A percentile compares a stretch with the other conserved stretches of the same genome.
phyloP scores from a whole-genome alignment of 2,797 vertebrate genomes.

The Meda fulgida region DNA sequence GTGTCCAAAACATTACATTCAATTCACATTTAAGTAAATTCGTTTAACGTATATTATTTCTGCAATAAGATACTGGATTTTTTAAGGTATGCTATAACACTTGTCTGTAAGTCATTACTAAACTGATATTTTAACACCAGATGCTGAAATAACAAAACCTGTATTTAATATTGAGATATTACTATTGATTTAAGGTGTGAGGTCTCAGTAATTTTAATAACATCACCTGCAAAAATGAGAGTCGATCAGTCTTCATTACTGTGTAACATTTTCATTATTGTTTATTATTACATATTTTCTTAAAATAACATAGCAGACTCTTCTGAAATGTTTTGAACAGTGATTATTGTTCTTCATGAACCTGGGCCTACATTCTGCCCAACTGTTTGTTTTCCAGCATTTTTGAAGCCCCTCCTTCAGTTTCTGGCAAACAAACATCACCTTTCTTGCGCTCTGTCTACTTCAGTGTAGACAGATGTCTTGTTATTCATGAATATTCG shows the following conservation, averaged over 20 bases:
- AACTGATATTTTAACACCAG: slow-evolving; percentile 33
- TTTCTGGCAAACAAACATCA: slow-evolving; percentile 73
- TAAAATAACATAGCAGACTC: not conserved
- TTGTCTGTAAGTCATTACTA: slow-evolving; percentile 61
- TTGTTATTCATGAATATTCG: slow-evolving; percentile 78
- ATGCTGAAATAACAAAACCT: slow-evolving; percentile 6
- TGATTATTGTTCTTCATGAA: slow-evolving; percentile 28
- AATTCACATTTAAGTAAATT: not conserved
- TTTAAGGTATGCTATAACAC: slow-evolving; percentile 16
- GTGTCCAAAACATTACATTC: not conserved
- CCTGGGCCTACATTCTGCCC: slow-evolving; percentile 30
- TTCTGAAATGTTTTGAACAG: slow-evolving; percentile 1
- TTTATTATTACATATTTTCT: not conserved
- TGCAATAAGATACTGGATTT: not conserved
- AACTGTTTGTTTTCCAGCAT: slow-evolving; percentile 65
- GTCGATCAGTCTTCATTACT: slow-evolving; percentile 16
- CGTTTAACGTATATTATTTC: not conserved
- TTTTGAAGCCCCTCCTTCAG: slow-evolving; percentile 70
- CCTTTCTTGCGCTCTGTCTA: slow-evolving; percentile 42
- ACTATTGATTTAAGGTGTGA: slow-evolving; percentile 30
- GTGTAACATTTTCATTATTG: slow-evolving; percentile 20
- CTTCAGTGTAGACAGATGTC: slow-evolving; percentile 73
- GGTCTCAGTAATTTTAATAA: slow-evolving; percentile 27
- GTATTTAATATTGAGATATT: slow-evolving; percentile 41
- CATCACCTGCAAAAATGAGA: slow-evolving; percentile 1